Percentiles rank a stretch among this genome's conserved stretches.
Conservation (phyloP, 2,797 vertebrate species). For the Phoxinus dragarum region DNA sequence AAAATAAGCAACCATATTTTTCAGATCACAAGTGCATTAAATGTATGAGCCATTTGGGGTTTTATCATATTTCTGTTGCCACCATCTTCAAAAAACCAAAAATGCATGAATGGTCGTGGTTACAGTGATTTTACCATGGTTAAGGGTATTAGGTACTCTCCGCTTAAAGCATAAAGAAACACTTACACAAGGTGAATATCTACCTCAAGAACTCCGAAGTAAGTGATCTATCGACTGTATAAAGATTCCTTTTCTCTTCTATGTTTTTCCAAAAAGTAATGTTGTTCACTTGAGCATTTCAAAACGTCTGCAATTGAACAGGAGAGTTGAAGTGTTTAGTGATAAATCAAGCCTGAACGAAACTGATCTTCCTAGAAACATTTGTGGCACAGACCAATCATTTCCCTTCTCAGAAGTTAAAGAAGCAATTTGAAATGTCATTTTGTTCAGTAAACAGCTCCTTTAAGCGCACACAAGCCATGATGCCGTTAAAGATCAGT, state of each 20-base stretch:
- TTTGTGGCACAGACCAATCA: conserved; percentile 1
- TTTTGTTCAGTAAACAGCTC: conserved; percentile 22
- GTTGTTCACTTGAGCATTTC: conserved; percentile 7
- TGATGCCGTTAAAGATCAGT: conserved; percentile 10
- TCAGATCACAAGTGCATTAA: neutral
- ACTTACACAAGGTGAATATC: neutral
- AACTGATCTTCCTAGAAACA: conserved; percentile 15
- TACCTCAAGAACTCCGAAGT: neutral
- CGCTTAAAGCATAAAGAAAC: neutral
- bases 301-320: conserved; percentile 16
- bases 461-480: neutral
- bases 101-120: neutral
- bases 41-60: neutral
- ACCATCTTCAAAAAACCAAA: neutral
- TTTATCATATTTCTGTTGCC: neutral
- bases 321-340: conserved; percentile 5
- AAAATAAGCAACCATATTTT: neutral
- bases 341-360: conserved; percentile 6
- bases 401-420: conserved; percentile 12
- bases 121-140: conserved; percentile 4
- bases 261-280: conserved; percentile 9
- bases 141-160: neutral
- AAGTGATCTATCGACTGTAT: conserved; percentile 6
- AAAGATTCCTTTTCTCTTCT: neutral
- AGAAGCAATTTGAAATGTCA: conserved; percentile 25